Base-by-base conservation (phyloP, 2,113 vertebrate genomes). In the Epinephelus moara region DNA sequence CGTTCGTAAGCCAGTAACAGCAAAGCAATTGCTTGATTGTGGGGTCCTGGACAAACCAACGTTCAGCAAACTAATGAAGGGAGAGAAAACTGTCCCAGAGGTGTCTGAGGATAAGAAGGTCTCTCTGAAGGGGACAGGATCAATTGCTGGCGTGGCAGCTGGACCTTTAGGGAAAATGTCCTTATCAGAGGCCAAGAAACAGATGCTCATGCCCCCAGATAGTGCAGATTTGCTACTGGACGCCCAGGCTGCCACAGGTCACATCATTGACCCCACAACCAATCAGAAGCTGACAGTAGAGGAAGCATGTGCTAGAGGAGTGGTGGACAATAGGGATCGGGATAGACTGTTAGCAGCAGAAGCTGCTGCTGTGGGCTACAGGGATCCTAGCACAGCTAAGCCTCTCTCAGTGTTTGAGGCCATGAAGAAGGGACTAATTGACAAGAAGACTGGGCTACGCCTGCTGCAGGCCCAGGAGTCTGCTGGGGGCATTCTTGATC, bases 171-270 rank as follows among this genome's bases (percentile, higher is more conserved):
- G 80, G 0, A 91, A 84, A 74, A 37, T 89, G 42, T 70, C 84
- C 53, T 64, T 93, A 0, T 67, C 87, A 57, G 87, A 89, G 3
- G 90, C 87, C 0, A 93, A 93, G 45, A 92, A 86, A 53, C 64
- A 87, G 40, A 88, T 62, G 67, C 49, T 85, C 2, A 47, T 93
- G 49, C 2, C 62, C 3, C 3, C 25, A 59, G 53, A 88, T 3
- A 86, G 87, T 86, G 88, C 84, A 45, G 81, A 91, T 83, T 68
- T 91, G 9, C 71, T 93, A 1, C 81, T 93, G 27, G 27, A 97
- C 91, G 97, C 97, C 23, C 97, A 98, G 90, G 97, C 96, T 73
- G 97, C 97, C 18, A 98, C 97, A 4, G 97, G 97, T 42, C 96
- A 97, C 0, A 95, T 98, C 72, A 97, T 97, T 84, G 97, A 98